phyloP scores from a whole-genome alignment of 2,888 invertebrate species.

The Mylabris sibirica region DNA sequence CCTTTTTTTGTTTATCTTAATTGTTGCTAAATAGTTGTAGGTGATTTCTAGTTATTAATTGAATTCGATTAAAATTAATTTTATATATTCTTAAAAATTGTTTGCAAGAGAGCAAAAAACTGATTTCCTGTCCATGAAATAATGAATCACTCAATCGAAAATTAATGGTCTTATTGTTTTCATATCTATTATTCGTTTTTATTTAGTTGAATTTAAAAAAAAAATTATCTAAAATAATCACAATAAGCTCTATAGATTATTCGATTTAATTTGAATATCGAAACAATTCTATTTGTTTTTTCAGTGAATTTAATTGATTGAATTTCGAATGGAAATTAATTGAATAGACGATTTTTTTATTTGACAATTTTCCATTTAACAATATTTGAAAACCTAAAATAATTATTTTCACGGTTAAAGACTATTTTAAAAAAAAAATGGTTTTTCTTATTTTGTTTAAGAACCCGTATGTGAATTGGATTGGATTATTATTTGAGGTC shows the following conservation, averaged over 20 bases:
- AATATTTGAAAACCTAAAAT: neutral
- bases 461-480: neutral
- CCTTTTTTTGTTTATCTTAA: neutral
- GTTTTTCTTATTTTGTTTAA: neutral
- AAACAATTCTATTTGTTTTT: neutral
- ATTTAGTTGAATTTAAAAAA: neutral
- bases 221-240: neutral
- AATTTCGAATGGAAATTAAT: neutral
- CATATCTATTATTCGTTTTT: neutral
- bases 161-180: neutral
- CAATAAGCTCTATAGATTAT: neutral
- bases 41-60: conserved; percentile 6
- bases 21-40: conserved; percentile 3
- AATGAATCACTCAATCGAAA: neutral
- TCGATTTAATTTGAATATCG: neutral
- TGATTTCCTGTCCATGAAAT: conserved; percentile 5
- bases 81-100: neutral
- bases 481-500: conserved; percentile 9
- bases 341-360: neutral
- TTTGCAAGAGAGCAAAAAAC: neutral
- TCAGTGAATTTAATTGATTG: neutral
- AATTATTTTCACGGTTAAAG: conserved; percentile 24
- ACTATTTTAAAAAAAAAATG: neutral
- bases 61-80: neutral
- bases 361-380: neutral